phyloP scores from a whole-genome alignment of 2,888 invertebrate species.

The Drosophila merina region DNA sequence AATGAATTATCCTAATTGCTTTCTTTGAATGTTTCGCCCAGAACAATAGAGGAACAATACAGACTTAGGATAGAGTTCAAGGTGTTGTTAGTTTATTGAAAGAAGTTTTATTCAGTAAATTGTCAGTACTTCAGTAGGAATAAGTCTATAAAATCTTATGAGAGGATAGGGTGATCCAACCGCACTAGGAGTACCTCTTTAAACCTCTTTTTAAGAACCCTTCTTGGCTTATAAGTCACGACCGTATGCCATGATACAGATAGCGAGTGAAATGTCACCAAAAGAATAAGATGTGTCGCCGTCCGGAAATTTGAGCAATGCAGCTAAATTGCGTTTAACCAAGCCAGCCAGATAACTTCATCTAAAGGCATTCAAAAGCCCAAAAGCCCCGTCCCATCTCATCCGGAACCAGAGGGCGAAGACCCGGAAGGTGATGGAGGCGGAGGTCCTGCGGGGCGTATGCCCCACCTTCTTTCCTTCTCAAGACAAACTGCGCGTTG shows the following conservation, averaged over 20 bases:
- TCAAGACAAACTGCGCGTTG: constrained; percentile 63
- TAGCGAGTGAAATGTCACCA: too few relatives aligned
- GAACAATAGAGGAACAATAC: background rate
- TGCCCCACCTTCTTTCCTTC: constrained; percentile 40
- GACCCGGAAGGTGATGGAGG: constrained; percentile 10
- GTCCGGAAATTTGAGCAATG: constrained; percentile 75
- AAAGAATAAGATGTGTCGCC: constrained; percentile 22
- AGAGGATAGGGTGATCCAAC: too few relatives aligned
- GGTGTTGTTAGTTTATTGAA: too few relatives aligned
- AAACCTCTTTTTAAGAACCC: too few relatives aligned
- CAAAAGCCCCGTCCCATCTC: constrained; percentile 9
- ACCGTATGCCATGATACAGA: too few relatives aligned
- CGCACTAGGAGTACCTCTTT: too few relatives aligned
- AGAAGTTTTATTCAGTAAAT: too few relatives aligned
- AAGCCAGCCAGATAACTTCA: constrained; percentile 52
- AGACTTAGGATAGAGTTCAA: background rate
- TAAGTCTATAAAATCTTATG: too few relatives aligned
- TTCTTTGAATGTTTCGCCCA: background rate
- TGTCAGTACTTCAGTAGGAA: too few relatives aligned
- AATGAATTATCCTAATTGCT: constrained; percentile 22
- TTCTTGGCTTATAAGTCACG: too few relatives aligned
- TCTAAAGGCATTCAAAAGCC: constrained; percentile 32
- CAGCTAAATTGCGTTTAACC: constrained; percentile 77
- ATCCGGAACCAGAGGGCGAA: constrained; percentile 24
- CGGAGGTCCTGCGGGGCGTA: background rate